A percentile compares a stretch with the other conserved stretches of the same genome.
Conservation (phyloP, 2,113 vertebrate genomes). For the Arizona elegans region DNA sequence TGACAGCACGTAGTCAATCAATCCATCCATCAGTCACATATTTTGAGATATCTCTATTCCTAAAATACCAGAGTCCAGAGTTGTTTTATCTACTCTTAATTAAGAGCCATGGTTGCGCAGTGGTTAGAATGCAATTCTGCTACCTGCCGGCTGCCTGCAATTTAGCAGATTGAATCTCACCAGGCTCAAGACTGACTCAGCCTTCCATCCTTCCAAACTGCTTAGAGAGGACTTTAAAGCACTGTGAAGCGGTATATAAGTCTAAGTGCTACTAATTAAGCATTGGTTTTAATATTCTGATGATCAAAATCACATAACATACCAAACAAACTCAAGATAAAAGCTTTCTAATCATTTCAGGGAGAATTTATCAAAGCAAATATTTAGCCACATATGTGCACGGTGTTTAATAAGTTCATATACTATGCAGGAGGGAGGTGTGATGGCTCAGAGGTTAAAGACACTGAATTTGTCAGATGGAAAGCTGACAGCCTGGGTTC, state of each 20-base stretch:
- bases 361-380: neutral
- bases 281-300: neutral
- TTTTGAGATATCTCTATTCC: neutral
- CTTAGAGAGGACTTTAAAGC: too few species aligned
- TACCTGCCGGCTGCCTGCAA: too few species aligned
- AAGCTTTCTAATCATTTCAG: neutral
- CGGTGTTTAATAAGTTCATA: neutral
- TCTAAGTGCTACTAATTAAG: neutral
- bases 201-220: too few species aligned
- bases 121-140: too few species aligned
- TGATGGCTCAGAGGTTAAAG: too few species aligned
- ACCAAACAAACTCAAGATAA: neutral
- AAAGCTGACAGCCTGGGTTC: too few species aligned
- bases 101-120: too few species aligned
- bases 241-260: too few species aligned
- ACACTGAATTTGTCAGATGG: too few species aligned
- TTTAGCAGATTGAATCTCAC: too few species aligned
- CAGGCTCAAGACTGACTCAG: too few species aligned
- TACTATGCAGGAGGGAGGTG: neutral
- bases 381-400: neutral
- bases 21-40: neutral
- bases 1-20: neutral
- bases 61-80: neutral
- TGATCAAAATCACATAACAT: neutral
- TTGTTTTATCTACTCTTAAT: neutral